A percentile compares a stretch with the other conserved stretches of the same genome.
Evolutionary conservation across 2,888 invertebrate species (phyloP).

Genomic region (Drosophila antonietae): DNA sequence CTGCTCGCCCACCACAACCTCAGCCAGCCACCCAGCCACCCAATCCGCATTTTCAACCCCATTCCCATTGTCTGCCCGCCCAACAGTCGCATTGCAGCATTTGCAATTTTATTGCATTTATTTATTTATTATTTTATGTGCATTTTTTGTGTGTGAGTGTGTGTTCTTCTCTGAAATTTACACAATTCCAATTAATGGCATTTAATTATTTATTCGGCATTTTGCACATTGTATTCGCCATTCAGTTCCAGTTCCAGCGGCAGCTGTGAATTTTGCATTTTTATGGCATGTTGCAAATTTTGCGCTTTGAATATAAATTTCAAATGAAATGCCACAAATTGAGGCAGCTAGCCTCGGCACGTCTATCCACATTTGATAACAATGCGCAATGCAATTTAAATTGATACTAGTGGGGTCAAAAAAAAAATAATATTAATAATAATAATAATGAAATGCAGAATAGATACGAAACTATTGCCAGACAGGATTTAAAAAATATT

Average conservation of each 20-base stretch:
- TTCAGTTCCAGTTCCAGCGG: constrained; percentile 26
- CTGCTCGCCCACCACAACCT: neutral
- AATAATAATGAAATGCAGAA: neutral
- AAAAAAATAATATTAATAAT: neutral
- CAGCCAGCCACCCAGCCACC: neutral
- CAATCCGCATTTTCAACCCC: neutral
- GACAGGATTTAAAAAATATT: constrained; percentile 7
- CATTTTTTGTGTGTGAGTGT: constrained; percentile 29
- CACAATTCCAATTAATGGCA: constrained; percentile 77
- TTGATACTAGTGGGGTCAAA: neutral
- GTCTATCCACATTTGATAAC: constrained; percentile 24
- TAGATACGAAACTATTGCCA: neutral
- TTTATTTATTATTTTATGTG: constrained; percentile 73
- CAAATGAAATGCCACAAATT: constrained; percentile 17
- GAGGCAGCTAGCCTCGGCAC: neutral
- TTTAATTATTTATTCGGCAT: constrained; percentile 78
- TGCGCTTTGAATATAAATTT: constrained; percentile 54
- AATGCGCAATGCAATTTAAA: constrained; percentile 16
- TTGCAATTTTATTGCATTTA: constrained; percentile 77
- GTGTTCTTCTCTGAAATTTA: constrained; percentile 63
- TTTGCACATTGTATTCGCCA: constrained; percentile 62
- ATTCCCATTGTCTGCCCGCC: neutral
- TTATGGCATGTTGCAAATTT: constrained; percentile 55
- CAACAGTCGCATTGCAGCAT: constrained; percentile 60
- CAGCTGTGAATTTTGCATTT: constrained; percentile 75